A percentile compares a stretch with the other conserved stretches of the same genome.
Conservation (phyloP, 2,888 invertebrate genomes). For the Synanthedon vespiformis region DNA sequence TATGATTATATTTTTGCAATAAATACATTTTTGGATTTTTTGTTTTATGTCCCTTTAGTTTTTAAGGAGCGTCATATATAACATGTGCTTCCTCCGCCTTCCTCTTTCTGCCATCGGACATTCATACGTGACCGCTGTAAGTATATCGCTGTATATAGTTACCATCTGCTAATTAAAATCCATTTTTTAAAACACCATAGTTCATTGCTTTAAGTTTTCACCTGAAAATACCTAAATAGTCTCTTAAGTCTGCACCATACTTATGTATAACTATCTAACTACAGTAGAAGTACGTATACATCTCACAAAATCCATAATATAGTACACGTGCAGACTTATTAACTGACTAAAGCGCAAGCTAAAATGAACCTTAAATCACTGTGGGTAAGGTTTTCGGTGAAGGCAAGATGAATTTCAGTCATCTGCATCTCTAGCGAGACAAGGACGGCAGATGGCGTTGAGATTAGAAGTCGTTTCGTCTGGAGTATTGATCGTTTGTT, state of each 20-base stretch:
- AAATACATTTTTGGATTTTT: too few species aligned
- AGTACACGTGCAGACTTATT: background rate
- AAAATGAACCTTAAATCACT: background rate
- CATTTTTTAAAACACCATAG: too few species aligned
- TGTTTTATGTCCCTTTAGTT: too few species aligned
- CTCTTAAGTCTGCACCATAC: background rate
- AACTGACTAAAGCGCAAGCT: background rate
- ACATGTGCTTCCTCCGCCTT: too few species aligned
- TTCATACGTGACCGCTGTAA: too few species aligned
- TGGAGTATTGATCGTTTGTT: conserved; percentile 18
- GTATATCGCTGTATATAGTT: too few species aligned
- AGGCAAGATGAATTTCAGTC: conserved; percentile 14
- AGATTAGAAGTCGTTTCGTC: conserved; percentile 51
- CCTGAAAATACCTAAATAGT: too few species aligned
- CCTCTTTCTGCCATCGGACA: too few species aligned
- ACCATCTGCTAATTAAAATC: too few species aligned
- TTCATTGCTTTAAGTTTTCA: too few species aligned
- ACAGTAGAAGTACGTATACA: background rate
- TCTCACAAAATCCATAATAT: background rate
- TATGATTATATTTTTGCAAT: too few species aligned
- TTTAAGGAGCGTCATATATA: too few species aligned
- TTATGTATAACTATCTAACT: background rate
- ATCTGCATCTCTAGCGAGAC: conserved; percentile 45
- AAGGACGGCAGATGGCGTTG: conserved; percentile 51
- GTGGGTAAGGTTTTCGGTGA: background rate